These are phyloP conservation scores for Ormyrus thymus DNA, from an alignment of 2,888 invertebrate species.

Conservation along the genomic window DNA sequence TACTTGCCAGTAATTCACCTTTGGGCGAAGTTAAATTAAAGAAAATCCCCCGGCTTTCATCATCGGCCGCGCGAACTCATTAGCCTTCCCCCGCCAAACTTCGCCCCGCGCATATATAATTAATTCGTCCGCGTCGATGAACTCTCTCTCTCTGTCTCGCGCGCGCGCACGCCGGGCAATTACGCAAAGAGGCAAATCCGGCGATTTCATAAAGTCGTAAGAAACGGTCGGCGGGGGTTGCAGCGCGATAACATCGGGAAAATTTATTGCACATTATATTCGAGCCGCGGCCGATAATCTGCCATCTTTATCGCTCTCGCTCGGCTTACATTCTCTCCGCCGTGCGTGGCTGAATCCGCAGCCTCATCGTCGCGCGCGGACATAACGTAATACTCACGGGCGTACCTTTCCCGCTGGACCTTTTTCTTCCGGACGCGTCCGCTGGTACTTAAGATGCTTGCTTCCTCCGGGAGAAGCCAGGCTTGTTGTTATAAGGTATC, in stretches of 20 bases:
- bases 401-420: neutral
- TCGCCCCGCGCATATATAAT: slow-evolving; percentile 1
- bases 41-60: slow-evolving; percentile 10
- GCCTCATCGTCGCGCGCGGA: slow-evolving; percentile 41
- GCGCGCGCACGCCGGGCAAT: neutral
- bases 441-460: too few species aligned
- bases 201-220: slow-evolving; percentile 40
- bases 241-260: slow-evolving; percentile 38
- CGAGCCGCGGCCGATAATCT: slow-evolving; percentile 31
- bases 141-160: neutral
- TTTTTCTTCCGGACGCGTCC: too few species aligned
- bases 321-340: slow-evolving; percentile 1
- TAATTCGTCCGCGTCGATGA: slow-evolving; percentile 27
- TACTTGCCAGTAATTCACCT: neutral
- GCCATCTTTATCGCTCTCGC: slow-evolving; percentile 41
- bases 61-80: slow-evolving; percentile 17
- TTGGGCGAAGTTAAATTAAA: slow-evolving; percentile 15
- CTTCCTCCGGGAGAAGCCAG: too few species aligned
- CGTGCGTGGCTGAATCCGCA: slow-evolving; percentile 28
- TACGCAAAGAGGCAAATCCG: slow-evolving; percentile 42
- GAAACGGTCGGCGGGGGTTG: slow-evolving; percentile 18
- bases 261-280: slow-evolving; percentile 52
- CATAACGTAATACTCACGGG: slow-evolving; percentile 17
- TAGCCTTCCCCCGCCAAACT: neutral
- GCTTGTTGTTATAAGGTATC: too few species aligned